Conservation (phyloP, 1,140 invertebrate species). For the Lepidurus apus region DNA sequence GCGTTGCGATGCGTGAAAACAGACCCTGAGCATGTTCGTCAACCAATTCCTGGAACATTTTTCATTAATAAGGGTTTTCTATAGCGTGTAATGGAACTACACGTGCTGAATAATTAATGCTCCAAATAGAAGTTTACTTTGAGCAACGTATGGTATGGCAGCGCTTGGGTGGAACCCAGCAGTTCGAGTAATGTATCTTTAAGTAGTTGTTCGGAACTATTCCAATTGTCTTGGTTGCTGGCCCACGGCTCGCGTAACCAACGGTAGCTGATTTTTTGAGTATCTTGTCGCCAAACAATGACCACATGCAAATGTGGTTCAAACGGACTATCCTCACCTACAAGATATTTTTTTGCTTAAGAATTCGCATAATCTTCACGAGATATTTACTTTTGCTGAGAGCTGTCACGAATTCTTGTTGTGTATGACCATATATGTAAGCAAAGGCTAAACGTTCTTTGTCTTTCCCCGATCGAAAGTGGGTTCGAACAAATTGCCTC, state of each 20-base stretch:
- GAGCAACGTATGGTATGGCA: slow-evolving; percentile 46
- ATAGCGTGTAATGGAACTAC: background rate
- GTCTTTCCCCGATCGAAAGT: slow-evolving; percentile 48
- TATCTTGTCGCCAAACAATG: slow-evolving; percentile 82
- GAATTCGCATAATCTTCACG: no score
- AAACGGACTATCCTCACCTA: slow-evolving; percentile 45
- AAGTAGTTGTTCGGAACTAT: slow-evolving; percentile 66
- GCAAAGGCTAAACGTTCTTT: slow-evolving; percentile 67
- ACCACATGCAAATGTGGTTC: slow-evolving; percentile 59
- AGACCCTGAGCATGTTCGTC: slow-evolving; percentile 70
- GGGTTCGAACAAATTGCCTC: slow-evolving; percentile 43
- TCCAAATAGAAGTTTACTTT: slow-evolving; percentile 40
- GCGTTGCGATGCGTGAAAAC: slow-evolving; percentile 62
- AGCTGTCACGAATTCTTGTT: slow-evolving; percentile 71
- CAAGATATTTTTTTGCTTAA: slow-evolving; percentile 22
- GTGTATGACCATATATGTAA: slow-evolving; percentile 78
- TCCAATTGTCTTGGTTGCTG: slow-evolving; percentile 54
- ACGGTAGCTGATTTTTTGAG: slow-evolving; percentile 79
- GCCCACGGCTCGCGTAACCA: slow-evolving; percentile 60
- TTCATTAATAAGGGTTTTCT: background rate
- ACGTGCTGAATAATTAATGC: background rate
- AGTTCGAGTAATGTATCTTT: slow-evolving; percentile 64
- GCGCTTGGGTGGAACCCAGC: slow-evolving; percentile 59
- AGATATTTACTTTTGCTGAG: slow-evolving; percentile 50
- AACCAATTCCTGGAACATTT: slow-evolving; percentile 55